Conservation (phyloP, 2,797 vertebrate species). For the Epinephelus awoara region DNA sequence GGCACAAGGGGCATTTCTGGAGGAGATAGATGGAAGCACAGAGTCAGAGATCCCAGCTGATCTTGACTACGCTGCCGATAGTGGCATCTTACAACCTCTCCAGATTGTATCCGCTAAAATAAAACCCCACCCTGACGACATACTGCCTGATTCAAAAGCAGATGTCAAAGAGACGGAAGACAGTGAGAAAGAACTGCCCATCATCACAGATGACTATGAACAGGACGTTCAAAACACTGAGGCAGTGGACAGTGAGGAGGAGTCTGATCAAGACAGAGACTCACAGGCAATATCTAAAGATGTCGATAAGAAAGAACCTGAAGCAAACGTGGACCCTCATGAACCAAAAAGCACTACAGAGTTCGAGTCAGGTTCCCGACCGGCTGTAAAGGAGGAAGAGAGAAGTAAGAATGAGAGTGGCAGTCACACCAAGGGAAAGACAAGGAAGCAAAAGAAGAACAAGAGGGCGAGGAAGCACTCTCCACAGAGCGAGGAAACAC, state of each 20-base stretch:
- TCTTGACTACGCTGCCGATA: conserved; percentile 79
- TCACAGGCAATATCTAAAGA: conserved; percentile 33
- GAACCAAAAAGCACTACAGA: conserved; percentile 51
- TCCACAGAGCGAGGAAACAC: conserved; percentile 73
- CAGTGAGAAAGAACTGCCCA: conserved; percentile 48
- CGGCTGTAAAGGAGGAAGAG: conserved; percentile 56
- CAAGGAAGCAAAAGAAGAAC: conserved; percentile 77
- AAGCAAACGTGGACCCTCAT: conserved; percentile 26
- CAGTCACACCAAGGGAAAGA: conserved; percentile 67
- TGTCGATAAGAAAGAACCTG: conserved; percentile 10
- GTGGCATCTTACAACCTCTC: conserved; percentile 58
- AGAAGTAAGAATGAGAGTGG: conserved; percentile 68
- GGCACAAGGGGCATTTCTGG: conserved; percentile 38
- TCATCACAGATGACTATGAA: conserved; percentile 59
- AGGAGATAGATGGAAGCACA: conserved; percentile 78
- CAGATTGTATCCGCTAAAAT: conserved; percentile 38
- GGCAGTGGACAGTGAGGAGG: conserved; percentile 43
- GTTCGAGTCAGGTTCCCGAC: conserved; percentile 10
- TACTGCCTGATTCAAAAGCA: conserved; percentile 26
- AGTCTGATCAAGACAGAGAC: conserved; percentile 31
- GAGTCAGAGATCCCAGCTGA: conserved; percentile 77
- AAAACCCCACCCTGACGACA: conserved; percentile 28
- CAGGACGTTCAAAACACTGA: conserved; percentile 62
- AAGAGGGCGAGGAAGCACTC: conserved; percentile 76
- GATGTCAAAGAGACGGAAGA: conserved; percentile 43